Evolutionary conservation across 2,797 vertebrate genomes (phyloP).

Genomic region (Distichodus sexfasciatus): DNA sequence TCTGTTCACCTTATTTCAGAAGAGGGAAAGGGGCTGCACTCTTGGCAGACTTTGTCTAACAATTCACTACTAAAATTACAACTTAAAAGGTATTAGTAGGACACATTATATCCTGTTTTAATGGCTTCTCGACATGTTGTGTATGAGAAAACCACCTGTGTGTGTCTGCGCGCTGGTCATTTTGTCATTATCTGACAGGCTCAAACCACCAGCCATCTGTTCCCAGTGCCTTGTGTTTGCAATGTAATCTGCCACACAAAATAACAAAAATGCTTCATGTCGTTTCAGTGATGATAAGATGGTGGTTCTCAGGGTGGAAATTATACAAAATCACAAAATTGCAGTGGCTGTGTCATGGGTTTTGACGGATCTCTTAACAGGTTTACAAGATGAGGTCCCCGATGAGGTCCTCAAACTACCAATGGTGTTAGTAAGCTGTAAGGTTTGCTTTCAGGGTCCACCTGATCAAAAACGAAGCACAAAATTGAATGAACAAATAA

Average conservation of each 20-base stretch:
- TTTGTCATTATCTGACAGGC: background rate
- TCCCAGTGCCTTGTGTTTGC: background rate
- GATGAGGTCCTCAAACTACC: too few relatives aligned
- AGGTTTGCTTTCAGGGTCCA: too few relatives aligned
- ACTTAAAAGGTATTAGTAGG: background rate
- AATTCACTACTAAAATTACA: background rate
- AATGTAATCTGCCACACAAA: background rate
- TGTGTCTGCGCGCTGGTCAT: background rate
- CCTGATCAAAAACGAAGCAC: too few relatives aligned
- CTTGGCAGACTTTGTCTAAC: background rate
- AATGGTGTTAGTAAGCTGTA: too few relatives aligned
- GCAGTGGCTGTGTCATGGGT: too few relatives aligned
- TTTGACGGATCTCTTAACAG: too few relatives aligned
- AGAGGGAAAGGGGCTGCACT: background rate
- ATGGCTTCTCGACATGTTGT: background rate
- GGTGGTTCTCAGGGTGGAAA: too few relatives aligned
- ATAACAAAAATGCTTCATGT: too few relatives aligned
- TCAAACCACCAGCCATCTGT: background rate
- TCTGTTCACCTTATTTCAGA: slow-evolving; percentile 8
- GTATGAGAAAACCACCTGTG: background rate
- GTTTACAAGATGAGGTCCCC: too few relatives aligned
- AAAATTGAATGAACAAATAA: too few relatives aligned
- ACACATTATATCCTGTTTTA: background rate
- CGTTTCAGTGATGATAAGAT: too few relatives aligned
- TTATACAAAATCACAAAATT: too few relatives aligned